phyloP scores from a whole-genome alignment of 1,140 invertebrate species.

The Drosophila dunni region DNA sequence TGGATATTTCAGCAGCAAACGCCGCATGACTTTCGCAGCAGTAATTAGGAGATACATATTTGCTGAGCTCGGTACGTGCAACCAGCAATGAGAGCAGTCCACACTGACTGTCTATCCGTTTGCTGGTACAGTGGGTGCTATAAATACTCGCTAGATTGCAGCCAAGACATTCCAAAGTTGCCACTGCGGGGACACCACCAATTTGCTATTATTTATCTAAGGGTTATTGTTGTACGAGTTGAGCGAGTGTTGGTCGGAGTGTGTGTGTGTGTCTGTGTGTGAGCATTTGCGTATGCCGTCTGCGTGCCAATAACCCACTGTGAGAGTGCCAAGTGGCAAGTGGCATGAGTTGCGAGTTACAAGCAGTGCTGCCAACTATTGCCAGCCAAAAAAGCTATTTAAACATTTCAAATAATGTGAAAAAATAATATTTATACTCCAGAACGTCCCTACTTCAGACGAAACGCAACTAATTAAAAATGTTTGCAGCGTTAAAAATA shows the following conservation, averaged over 20 bases:
- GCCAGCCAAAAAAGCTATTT: too few species aligned
- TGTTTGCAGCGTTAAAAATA: too few species aligned
- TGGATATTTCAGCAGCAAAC: constrained; percentile 15
- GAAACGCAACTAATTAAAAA: too few species aligned
- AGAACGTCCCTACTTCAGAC: too few species aligned
- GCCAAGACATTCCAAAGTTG: constrained; percentile 37
- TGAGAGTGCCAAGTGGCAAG: background rate
- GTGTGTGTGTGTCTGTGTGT: constrained; percentile 15
- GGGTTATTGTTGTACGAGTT: constrained; percentile 60
- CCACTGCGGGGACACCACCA: constrained; percentile 53
- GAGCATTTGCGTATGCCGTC: constrained; percentile 68
- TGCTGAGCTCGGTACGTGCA: constrained; percentile 45
- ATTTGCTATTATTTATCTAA: constrained; percentile 77
- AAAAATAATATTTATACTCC: too few species aligned
- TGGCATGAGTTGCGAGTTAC: background rate
- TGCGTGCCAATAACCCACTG: constrained; percentile 62
- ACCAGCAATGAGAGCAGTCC: constrained; percentile 18
- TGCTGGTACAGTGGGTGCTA: constrained; percentile 17
- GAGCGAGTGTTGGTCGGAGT: background rate
- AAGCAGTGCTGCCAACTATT: background rate
- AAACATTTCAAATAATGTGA: too few species aligned
- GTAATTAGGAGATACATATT: constrained; percentile 69
- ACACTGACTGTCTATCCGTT: background rate
- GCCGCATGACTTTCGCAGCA: constrained; percentile 49
- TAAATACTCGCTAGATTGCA: constrained; percentile 66